Evolutionary conservation across 2,888 invertebrate species (phyloP).

Genomic region (Parapristionchus giblindavisi): DNA sequence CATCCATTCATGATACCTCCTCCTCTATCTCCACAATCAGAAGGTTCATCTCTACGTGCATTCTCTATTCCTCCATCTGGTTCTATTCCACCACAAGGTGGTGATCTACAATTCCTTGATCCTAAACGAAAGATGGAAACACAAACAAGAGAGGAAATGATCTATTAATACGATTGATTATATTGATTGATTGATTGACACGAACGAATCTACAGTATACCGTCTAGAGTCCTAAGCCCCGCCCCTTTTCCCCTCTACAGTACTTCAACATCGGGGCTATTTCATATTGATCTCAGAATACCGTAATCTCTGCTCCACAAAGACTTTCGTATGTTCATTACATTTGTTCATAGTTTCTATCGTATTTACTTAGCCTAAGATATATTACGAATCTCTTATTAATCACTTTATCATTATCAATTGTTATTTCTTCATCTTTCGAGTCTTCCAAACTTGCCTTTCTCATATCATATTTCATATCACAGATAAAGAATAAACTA

Average conservation of each 20-base stretch:
- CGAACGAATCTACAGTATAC: conserved; percentile 32
- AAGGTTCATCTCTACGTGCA: not conserved
- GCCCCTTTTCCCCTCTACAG: too few relatives aligned
- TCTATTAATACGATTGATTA: conserved; percentile 47
- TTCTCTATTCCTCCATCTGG: conserved; percentile 35
- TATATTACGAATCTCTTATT: too few relatives aligned
- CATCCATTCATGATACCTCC: conserved; percentile 31
- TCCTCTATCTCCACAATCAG: conserved; percentile 14
- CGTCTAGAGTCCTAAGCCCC: conserved; percentile 11
- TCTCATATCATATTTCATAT: too few relatives aligned
- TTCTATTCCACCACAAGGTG: not conserved
- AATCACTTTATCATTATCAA: too few relatives aligned
- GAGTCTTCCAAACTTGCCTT: too few relatives aligned
- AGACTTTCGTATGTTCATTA: too few relatives aligned
- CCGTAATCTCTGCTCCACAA: conserved; percentile 30
- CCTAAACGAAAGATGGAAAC: conserved; percentile 63
- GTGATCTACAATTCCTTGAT: conserved; percentile 63
- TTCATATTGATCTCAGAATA: conserved; percentile 25
- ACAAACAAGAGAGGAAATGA: conserved; percentile 65
- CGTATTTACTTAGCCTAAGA: too few relatives aligned
- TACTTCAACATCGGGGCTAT: not conserved
- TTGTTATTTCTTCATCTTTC: too few relatives aligned
- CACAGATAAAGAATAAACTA: too few relatives aligned
- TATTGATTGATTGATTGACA: not conserved
- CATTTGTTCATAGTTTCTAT: too few relatives aligned